Percentiles rank a stretch among this genome's conserved stretches.
Evolutionary conservation across 2,797 vertebrate genomes (phyloP).

Genomic region (Coregonus ussuriensis): DNA sequence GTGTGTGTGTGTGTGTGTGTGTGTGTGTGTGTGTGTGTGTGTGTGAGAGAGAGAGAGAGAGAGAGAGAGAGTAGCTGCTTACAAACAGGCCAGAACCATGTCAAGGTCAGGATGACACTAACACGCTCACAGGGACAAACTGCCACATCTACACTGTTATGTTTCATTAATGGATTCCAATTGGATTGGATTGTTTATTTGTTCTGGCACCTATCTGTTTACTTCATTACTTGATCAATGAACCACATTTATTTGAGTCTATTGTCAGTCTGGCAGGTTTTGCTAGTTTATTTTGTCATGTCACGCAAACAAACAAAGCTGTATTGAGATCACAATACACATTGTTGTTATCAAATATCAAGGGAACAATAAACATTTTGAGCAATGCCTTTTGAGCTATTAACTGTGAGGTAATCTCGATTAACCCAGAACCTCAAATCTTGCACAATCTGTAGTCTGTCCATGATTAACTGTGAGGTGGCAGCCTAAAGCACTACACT

Average conservation of each 20-base stretch:
- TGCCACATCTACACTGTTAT: not conserved
- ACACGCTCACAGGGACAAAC: not conserved
- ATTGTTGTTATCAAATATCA: no score
- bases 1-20: constrained; percentile 16
- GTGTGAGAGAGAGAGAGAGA: no score
- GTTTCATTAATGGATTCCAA: no score
- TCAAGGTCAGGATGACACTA: not conserved
- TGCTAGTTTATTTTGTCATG: no score
- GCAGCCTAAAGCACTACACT: not conserved
- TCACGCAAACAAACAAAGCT: no score
- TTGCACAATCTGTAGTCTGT: not conserved
- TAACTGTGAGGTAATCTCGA: no score
- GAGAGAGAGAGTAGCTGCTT: constrained; percentile 7
- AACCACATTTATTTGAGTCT: not conserved
- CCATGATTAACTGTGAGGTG: not conserved
- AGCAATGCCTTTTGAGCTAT: no score
- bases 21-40: no score
- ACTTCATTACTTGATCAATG: not conserved
- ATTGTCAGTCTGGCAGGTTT: no score
- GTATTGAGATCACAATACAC: no score
- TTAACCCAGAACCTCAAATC: no score
- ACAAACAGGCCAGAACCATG: not conserved
- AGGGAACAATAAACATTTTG: no score
- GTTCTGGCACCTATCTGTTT: not conserved
- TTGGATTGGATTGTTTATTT: not conserved